Base-by-base conservation (phyloP, 2,113 vertebrate species). In the Opisthocomus hoazin region DNA sequence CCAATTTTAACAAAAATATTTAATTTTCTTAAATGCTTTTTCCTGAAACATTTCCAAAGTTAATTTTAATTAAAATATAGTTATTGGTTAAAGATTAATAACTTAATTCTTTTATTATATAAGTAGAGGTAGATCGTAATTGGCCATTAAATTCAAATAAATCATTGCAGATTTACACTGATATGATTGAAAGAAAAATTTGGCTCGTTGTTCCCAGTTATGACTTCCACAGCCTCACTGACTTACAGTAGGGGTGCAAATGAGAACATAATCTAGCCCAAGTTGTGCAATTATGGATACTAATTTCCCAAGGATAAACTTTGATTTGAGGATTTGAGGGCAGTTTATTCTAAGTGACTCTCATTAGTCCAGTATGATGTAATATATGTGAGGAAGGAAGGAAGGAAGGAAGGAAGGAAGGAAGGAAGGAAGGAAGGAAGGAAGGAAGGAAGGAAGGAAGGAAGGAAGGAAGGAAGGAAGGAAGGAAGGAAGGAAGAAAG, bases 121-220 rank as follows among this genome's bases (percentile, higher is more conserved):
- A 37, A 58, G 41, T 57, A 81, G 24, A 70, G 6, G 13, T 85
- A 87, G 73, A 84, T 71, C 56, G 75, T 84, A 96, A 93, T 75
- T 93, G 80, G 39, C 48, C 68, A 95, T 92, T 95, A 88, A 95
- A 81, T 84, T 92, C 68, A 95, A 93, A 92, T 86, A 81, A 86
- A 87, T 93, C 0, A 0, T 88, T 78, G 73, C 23, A 93, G 85
- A 96, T 94, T 94, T 96, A 80, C 76, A 75, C 39, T 90, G 86
- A 73, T 90, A 81, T 60, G 85, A 84, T 79, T 84, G 64, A 95
- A 93, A 95, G 78, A 77, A 95, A 95, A 93, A 96, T 84, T 88
- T 92, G 58, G 34, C 36, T 89, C 43, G 22, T 63, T 10, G 34
- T 71, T 94, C 43, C 51, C 68, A 81, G 60, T 81, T 93, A 89